A percentile compares a stretch with the other conserved stretches of the same genome.
Evolutionary conservation across 2,888 invertebrate species (phyloP).

Genomic region (Sarcophaga caerulescens): DNA sequence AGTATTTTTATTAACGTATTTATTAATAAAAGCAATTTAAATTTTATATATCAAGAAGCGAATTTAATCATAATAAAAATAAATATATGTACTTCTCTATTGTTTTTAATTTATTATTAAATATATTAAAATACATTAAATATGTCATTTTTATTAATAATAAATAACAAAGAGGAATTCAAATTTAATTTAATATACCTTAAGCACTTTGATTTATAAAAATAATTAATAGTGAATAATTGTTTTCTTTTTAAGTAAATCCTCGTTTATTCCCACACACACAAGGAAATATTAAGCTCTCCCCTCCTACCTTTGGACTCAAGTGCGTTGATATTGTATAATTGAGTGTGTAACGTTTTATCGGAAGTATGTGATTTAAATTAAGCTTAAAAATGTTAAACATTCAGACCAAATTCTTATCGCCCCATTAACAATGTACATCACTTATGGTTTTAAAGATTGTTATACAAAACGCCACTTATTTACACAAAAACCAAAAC

Average conservation of each 20-base stretch:
- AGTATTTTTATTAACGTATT: no score
- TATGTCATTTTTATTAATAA: no score
- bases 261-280: neutral
- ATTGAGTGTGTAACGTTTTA: no score
- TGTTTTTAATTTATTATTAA: neutral
- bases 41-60: no score
- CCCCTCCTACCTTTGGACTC: neutral
- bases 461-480: neutral
- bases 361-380: neutral
- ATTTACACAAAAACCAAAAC: no score
- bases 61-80: neutral
- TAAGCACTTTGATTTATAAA: conserved; percentile 22
- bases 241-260: neutral
- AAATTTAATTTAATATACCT: no score
- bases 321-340: neutral
- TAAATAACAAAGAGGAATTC: no score
- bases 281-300: neutral
- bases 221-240: conserved; percentile 28
- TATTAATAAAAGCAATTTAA: no score
- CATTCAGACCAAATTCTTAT: conserved; percentile 19
- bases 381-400: neutral
- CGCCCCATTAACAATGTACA: conserved; percentile 1
- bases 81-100: neutral
- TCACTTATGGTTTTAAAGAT: neutral
- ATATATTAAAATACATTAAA: no score